Evolutionary conservation across 2,888 invertebrate species (phyloP).

Genomic region (Trichogramma evanescens): DNA sequence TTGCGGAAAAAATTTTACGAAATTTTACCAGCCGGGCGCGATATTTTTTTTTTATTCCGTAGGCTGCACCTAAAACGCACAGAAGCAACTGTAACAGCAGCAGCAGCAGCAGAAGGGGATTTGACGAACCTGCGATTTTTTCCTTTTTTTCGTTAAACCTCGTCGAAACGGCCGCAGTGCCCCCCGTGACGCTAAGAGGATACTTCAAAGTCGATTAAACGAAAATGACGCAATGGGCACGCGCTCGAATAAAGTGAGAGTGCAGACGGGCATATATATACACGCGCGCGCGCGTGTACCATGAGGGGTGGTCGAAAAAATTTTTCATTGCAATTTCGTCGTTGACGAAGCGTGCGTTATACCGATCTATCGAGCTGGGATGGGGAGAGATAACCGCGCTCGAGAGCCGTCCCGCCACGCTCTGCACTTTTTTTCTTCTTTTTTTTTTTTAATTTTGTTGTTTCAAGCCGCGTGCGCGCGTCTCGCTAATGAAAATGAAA

Average conservation of each 20-base stretch:
- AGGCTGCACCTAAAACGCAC: too few relatives aligned
- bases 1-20: too few relatives aligned
- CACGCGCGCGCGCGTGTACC: not conserved
- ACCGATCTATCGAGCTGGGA: not conserved
- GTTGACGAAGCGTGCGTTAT: not conserved
- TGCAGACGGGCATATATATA: conserved; percentile 10
- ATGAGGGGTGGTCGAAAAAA: not conserved
- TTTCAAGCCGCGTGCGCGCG: not conserved
- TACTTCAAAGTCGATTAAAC: conserved; percentile 30
- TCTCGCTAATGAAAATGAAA: conserved; percentile 11
- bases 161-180: conserved; percentile 7
- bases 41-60: too few relatives aligned
- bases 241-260: conserved; percentile 13
- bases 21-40: too few relatives aligned
- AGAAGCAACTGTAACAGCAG: too few relatives aligned
- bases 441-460: conserved; percentile 5
- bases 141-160: conserved; percentile 3
- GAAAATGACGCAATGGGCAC: conserved; percentile 25
- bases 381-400: conserved; percentile 1
- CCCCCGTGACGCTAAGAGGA: conserved; percentile 27
- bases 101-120: not conserved
- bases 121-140: conserved; percentile 18
- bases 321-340: conserved; percentile 15
- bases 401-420: not conserved
- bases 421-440: not conserved